Evolutionary conservation across 2,797 vertebrate species (phyloP).

Genomic region (Streptopelia turtur): DNA sequence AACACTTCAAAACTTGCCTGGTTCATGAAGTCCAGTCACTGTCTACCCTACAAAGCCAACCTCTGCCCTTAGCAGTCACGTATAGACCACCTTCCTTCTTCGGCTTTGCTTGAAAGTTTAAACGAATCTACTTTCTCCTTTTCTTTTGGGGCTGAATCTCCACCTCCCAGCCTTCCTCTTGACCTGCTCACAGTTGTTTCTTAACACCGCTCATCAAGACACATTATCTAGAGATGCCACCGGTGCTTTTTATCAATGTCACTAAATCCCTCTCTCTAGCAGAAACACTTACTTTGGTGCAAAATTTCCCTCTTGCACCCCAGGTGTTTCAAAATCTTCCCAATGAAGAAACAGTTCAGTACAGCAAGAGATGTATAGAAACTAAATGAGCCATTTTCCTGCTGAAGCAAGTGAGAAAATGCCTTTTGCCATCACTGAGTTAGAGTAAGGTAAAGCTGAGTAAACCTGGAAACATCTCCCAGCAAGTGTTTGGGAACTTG

Average conservation of each 20-base stretch:
- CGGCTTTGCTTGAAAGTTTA: not conserved
- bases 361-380: not conserved
- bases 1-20: not conserved
- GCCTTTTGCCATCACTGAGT: not conserved
- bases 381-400: not conserved
- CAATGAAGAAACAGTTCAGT: not conserved
- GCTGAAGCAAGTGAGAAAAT: not conserved
- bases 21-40: not conserved
- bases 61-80: not conserved
- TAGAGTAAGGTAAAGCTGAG: not conserved
- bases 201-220: not conserved
- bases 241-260: not conserved
- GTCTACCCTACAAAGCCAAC: not conserved
- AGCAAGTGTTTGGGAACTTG: not conserved
- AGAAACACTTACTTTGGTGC: not conserved
- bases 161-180: not conserved
- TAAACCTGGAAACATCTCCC: not conserved
- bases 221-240: not conserved
- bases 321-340: not conserved
- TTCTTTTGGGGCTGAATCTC: not conserved
- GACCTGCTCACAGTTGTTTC: not conserved
- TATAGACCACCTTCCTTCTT: not conserved
- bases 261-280: not conserved
- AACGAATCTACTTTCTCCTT: not conserved
- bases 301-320: not conserved